These are phyloP conservation scores for Daphoenositta chrysoptera DNA, from an alignment of 2,113 vertebrate genomes.

Conservation along the genomic window DNA sequence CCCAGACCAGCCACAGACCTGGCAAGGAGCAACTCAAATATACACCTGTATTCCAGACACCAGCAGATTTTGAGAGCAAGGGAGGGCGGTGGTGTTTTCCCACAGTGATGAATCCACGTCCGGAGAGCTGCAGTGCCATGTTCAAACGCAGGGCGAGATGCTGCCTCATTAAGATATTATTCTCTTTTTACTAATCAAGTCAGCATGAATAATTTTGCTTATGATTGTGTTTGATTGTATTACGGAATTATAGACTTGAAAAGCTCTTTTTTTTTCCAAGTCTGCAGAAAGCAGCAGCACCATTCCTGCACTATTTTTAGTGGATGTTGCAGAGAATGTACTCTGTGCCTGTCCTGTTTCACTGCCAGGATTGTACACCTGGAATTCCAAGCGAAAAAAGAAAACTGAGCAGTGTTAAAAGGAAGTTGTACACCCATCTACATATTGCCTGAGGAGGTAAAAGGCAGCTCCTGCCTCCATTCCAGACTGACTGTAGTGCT, in stretches of 20 bases:
- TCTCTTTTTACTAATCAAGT: not conserved
- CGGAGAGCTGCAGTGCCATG: not conserved
- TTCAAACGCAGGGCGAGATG: not conserved
- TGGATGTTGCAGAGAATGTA: fast-evolving
- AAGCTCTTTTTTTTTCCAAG: not conserved
- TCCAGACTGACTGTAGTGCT: not conserved
- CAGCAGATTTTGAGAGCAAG: no score
- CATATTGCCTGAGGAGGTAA: not conserved
- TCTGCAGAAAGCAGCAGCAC: not conserved
- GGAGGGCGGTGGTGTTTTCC: not conserved
- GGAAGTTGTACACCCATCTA: not conserved
- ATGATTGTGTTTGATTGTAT: constrained; percentile 19
- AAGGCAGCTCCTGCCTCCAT: not conserved
- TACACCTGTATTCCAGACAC: not conserved
- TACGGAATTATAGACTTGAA: not conserved
- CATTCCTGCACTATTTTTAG: not conserved
- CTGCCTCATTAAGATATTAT: not conserved
- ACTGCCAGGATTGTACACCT: not conserved
- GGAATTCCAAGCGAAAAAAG: not conserved
- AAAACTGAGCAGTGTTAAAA: not conserved
- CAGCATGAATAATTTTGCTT: not conserved
- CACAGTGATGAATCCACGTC: not conserved
- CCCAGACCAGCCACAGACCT: not conserved
- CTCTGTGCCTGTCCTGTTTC: not conserved
- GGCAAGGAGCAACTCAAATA: not conserved